Conservation (phyloP, 2,113 vertebrate genomes). For the Ptyas mucosa region DNA sequence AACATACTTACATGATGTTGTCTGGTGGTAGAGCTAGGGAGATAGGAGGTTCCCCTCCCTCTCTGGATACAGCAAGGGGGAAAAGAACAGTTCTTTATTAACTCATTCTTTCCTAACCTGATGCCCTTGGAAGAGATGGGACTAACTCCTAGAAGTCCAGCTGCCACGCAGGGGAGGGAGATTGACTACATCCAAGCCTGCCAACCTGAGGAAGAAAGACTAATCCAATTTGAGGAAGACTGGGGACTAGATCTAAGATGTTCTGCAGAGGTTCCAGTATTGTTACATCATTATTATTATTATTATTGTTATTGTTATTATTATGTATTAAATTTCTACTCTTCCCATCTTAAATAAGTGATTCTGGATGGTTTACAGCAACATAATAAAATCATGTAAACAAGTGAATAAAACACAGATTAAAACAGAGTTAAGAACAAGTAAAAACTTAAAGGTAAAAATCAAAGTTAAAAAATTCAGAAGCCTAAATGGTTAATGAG, state of each 20-base stretch:
- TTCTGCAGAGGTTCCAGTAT: too few species aligned
- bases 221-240: not conserved
- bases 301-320: not conserved
- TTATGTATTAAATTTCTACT: not conserved
- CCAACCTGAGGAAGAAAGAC: not conserved
- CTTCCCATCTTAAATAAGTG: not conserved
- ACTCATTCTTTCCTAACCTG: not conserved
- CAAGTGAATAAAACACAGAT: not conserved
- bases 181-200: not conserved
- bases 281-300: not conserved
- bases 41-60: not conserved
- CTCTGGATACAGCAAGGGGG: not conserved
- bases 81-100: not conserved
- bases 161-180: not conserved
- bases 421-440: not conserved
- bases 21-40: not conserved
- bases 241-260: not conserved
- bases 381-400: not conserved
- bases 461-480: too few species aligned
- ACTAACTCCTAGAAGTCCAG: not conserved
- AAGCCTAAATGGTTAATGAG: not conserved
- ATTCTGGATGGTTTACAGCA: not conserved
- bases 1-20: too few species aligned
- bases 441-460: not conserved
- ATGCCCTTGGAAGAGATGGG: not conserved